Percentiles rank a stretch among this genome's conserved stretches.
Conservation (phyloP, 2,113 vertebrate genomes). For the Chaenocephalus aceratus region DNA sequence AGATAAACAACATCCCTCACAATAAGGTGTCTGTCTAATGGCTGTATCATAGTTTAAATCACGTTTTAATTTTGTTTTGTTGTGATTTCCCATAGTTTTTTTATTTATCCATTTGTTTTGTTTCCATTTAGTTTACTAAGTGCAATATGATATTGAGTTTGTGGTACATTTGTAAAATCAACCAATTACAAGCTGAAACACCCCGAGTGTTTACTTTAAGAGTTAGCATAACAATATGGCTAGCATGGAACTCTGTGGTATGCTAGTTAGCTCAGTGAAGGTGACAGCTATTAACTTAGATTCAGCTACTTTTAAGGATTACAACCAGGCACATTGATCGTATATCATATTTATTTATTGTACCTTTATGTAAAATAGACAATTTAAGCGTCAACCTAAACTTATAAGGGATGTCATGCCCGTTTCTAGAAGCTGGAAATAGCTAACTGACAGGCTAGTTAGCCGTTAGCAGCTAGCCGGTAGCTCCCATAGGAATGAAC, state of each 20-base stretch:
- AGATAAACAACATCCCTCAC: neutral
- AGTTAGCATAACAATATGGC: constrained; percentile 11
- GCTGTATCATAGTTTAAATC: too few species aligned
- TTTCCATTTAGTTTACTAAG: too few species aligned
- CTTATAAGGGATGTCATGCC: neutral
- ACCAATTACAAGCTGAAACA: neutral
- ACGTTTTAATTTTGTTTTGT: too few species aligned
- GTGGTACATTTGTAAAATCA: neutral
- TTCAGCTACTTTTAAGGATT: neutral
- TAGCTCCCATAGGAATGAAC: too few species aligned
- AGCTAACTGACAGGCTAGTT: constrained; percentile 21
- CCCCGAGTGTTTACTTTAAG: neutral
- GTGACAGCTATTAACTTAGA: constrained; percentile 2
- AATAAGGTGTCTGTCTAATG: neutral
- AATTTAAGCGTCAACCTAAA: neutral
- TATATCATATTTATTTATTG: too few species aligned
- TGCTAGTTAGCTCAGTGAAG: constrained; percentile 3
- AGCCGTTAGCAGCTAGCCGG: neutral
- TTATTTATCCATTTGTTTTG: too few species aligned
- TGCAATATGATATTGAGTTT: too few species aligned
- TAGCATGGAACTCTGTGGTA: neutral
- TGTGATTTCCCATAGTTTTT: too few species aligned
- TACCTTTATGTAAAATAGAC: neutral
- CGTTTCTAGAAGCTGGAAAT: neutral
- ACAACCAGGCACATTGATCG: rapidly evolving